Evolutionary conservation across 2,797 vertebrate genomes (phyloP), one percentile per base, ranked within the genome.

Genomic region (Cryptoblepharus egeriae): DNA sequence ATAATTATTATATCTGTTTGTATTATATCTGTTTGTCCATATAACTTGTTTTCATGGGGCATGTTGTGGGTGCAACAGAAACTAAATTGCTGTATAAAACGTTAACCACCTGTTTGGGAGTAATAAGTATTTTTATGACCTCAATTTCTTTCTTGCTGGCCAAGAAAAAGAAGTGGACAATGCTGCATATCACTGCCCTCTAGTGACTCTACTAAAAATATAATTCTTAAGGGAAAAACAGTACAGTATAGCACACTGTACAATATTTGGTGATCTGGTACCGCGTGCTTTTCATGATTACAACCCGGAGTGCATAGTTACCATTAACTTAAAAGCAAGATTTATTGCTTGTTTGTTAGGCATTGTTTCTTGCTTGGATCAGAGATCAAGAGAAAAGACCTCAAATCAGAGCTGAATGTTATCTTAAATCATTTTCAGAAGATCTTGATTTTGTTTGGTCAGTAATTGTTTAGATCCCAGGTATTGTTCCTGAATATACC

Each of bases 401-500:
- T 28, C 57, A 63, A 55, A 42, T 52, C 68, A 72, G 68, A 39
- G 45, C n/a, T 18, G 26, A 70, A 77, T 45, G 45, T 64, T 71
- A 71, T 71, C 39, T n/a, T 63, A 70, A 82, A 26, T 30, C 32
- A 49, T 65, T 77, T 72, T 55, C 32, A 71, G 64, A 42, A 77
- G 68, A 32, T 35, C 58, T 77, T 83, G 75, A 72, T 42, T 20
- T 57, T 13, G 49, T 72, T 77, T 83, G 52, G 30, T 72, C 68
- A 63, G 35, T 35, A 64, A 60, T 26, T 83, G 45, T 67, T 77
- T 70, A 63, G 45, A 82, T 71, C 68, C 22, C 45, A 72, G 58
- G 45, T 45, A 77, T 83, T 83, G 75, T 83, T 77, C 28, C 60
- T 20, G 37, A 71, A 77, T 72, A 16, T 32, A 71, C 60, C 9